Evolutionary conservation across 1,140 invertebrate genomes (phyloP), one percentile per base, ranked within the genome.

Genomic region (Sogatella furcifera): DNA sequence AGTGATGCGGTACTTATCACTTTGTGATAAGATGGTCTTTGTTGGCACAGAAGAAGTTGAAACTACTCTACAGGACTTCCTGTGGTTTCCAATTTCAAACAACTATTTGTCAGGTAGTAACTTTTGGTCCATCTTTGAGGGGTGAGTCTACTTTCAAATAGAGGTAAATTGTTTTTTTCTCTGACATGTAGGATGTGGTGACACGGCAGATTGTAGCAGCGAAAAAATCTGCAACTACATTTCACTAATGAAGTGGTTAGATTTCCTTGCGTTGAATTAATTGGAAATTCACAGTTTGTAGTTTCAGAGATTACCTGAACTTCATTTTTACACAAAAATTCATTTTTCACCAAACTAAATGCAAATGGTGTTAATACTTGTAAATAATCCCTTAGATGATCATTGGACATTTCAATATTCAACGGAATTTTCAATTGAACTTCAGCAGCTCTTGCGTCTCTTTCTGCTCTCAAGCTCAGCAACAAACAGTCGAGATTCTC

Each of bases 391-490:
- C 19, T 53, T 17, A 11, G 9, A 28, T 53, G 9, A 3, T 53
- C 52, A 21, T 53, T 9, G 2, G 19, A 4, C 9, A 53, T 53
- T 11, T n/a, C 31, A 21, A 53, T 17, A 53, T 53, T 53, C 19
- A 53, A 19, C 2, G 52, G 52, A 14, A 53, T 17, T 21, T 53
- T 53, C 52, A 53, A 21, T 8, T 17, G 52, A 53, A 53, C 52
- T 53, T 53, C 19, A 21, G 52, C 52, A 53, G 19, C 52, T 53
- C 19, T 53, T 15, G 9, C 52, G 19, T 53, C 52, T 21, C 52
- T n/a, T 17, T 53, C 52, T 53, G 52, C 19, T 53, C 52, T 53
- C 52, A 53, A 53, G 19, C 52, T 53, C 52, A 53, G 11, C 52
- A 53, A 53, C 19, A 53, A 53, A 53, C 19, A 17, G 9, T 53